Evolutionary conservation across 2,113 vertebrate genomes (phyloP).

Genomic region (Trichechus manatus): DNA sequence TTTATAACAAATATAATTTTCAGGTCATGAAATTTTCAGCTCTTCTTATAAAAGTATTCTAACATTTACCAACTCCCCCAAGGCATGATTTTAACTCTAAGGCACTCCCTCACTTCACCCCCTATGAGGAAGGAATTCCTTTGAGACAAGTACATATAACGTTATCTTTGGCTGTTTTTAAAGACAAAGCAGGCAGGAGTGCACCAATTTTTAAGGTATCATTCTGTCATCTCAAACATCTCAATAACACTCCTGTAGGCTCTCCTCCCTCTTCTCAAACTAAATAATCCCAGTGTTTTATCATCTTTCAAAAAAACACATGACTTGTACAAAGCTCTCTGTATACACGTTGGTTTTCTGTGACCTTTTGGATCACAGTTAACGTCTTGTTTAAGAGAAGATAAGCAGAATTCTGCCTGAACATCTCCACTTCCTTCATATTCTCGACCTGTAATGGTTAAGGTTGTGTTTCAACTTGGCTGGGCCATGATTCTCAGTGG

Average conservation of each 20-base stretch:
- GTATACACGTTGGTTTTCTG: conserved; percentile 8
- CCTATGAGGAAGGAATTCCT: not conserved
- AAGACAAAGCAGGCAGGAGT: conserved; percentile 27
- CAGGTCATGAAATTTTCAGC: conserved; percentile 6
- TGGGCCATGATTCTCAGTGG: too few species aligned
- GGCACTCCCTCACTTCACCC: conserved; percentile 11
- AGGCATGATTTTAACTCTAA: conserved; percentile 51
- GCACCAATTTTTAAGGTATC: conserved; percentile 35
- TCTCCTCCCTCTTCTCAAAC: conserved; percentile 44
- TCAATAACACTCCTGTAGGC: conserved; percentile 44
- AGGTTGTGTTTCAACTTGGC: too few species aligned
- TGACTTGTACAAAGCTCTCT: conserved; percentile 3
- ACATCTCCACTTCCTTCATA: conserved; percentile 35
- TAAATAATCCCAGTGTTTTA: conserved; percentile 42
- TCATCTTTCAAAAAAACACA: not conserved
- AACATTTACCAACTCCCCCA: conserved; percentile 55
- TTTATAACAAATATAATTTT: conserved; percentile 52
- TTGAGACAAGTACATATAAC: conserved; percentile 16
- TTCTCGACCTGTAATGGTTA: not conserved
- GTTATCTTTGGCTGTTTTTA: not conserved
- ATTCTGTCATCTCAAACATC: conserved; percentile 59
- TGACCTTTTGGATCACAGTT: conserved; percentile 15
- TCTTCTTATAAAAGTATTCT: conserved; percentile 47
- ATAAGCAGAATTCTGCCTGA: conserved; percentile 30
- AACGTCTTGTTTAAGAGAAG: conserved; percentile 47